Percentiles rank a stretch among this genome's conserved stretches.
phyloP scores from a whole-genome alignment of 2,888 invertebrate genomes.

The Stramonita haemastoma region DNA sequence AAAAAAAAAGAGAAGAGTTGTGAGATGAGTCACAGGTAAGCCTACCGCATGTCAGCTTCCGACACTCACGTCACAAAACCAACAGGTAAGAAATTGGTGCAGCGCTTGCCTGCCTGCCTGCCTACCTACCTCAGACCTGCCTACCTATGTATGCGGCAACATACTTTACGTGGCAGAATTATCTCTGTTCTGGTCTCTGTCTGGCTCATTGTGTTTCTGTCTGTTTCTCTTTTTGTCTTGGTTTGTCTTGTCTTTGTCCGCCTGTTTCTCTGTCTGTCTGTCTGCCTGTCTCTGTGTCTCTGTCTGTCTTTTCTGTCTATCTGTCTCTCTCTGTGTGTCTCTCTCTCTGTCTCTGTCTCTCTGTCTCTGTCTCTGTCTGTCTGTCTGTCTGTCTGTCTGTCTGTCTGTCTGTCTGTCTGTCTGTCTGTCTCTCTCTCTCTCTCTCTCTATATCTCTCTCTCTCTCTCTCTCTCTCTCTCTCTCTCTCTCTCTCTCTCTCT shows the following conservation, averaged over 20 bases:
- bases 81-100: too few relatives aligned
- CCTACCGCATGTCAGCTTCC: too few relatives aligned
- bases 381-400: background rate
- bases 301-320: background rate
- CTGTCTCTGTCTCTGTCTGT: background rate
- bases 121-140: too few relatives aligned
- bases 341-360: background rate
- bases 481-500: background rate
- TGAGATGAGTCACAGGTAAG: too few relatives aligned
- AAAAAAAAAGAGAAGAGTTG: too few relatives aligned
- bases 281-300: background rate
- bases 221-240: background rate
- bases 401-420: background rate
- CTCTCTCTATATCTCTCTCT: background rate
- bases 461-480: background rate
- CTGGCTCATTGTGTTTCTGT: background rate
- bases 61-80: too few relatives aligned
- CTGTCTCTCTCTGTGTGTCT: background rate
- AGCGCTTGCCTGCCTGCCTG: too few relatives aligned
- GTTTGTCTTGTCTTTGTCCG: background rate
- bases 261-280: background rate
- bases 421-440: background rate
- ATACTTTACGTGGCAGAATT: too few relatives aligned
- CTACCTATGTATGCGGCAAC: too few relatives aligned
- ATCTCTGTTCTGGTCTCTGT: too few relatives aligned